Percentiles rank a stretch among this genome's conserved stretches.
These are phyloP conservation scores for Dasyornis broadbenti DNA, from an alignment of 2,113 vertebrate species.

Conservation along the genomic window DNA sequence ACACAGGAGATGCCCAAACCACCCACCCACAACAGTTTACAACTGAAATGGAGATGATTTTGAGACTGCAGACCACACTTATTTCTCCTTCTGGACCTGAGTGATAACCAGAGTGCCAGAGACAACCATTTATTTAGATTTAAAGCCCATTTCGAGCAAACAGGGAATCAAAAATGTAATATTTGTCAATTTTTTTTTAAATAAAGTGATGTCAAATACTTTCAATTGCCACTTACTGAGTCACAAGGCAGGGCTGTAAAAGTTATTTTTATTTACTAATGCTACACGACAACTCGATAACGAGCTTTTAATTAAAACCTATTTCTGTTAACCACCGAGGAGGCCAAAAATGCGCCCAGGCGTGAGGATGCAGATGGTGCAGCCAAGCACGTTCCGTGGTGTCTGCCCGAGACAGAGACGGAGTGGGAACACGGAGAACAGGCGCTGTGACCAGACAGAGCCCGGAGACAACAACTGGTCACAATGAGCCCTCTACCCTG, in stretches of 20 bases:
- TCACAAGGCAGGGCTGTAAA: slow-evolving; percentile 11
- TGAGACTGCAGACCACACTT: background rate
- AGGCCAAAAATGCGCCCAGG: background rate
- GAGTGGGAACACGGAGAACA: accelerated
- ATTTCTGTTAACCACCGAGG: slow-evolving; percentile 47
- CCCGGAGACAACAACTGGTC: background rate
- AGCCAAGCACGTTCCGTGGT: background rate
- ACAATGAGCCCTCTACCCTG: accelerated
- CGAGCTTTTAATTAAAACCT: slow-evolving; percentile 64
- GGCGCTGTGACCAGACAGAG: background rate
- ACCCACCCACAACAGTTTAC: background rate
- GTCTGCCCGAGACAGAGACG: background rate
- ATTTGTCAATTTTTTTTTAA: background rate
- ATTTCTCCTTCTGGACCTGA: background rate
- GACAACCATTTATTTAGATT: background rate
- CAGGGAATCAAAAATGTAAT: background rate
- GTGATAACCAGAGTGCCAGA: background rate
- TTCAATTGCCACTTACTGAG: slow-evolving; percentile 9
- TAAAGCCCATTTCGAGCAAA: background rate
- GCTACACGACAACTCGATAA: slow-evolving; percentile 41
- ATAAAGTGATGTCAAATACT: slow-evolving; percentile 21
- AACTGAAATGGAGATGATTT: background rate
- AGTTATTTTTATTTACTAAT: slow-evolving; percentile 65
- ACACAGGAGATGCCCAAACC: background rate
- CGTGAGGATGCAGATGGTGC: background rate